Evolutionary conservation across 2,888 invertebrate genomes (phyloP).

Genomic region (Morinoia aosen): DNA sequence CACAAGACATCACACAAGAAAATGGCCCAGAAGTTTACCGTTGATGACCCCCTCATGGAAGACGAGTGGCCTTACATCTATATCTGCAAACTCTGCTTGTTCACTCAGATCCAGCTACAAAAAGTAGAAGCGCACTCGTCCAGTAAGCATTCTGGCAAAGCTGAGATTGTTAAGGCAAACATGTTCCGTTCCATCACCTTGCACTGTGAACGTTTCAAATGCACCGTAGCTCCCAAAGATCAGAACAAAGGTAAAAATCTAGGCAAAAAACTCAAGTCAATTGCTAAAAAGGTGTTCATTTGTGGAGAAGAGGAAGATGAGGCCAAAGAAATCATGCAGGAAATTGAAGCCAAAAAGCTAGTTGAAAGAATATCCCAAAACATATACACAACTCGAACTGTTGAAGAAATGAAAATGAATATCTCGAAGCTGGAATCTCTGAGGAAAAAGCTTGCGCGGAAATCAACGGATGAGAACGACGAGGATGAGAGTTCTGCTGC

Average conservation of each 20-base stretch:
- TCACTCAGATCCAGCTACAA: constrained; percentile 58
- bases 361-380: constrained; percentile 64
- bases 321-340: constrained; percentile 54
- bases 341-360: constrained; percentile 59
- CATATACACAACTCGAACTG: constrained; percentile 63
- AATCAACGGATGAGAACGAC: constrained; percentile 58
- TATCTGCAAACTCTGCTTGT: constrained; percentile 64
- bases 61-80: constrained; percentile 65
- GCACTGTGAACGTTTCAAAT: constrained; percentile 58
- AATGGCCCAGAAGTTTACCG: constrained; percentile 52
- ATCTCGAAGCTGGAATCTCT: constrained; percentile 14
- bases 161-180: constrained; percentile 64
- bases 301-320: constrained; percentile 58
- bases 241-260: constrained; percentile 54
- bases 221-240: constrained; percentile 38
- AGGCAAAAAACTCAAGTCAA: constrained; percentile 56
- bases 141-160: constrained; percentile 62
- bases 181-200: constrained; percentile 62
- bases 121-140: constrained; percentile 61
- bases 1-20: constrained; percentile 58
- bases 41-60: constrained; percentile 55
- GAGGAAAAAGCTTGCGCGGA: constrained; percentile 35
- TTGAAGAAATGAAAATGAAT: constrained; percentile 31
- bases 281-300: constrained; percentile 57
- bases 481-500: background rate